Percentiles rank a stretch among this genome's conserved stretches.
These are phyloP conservation scores for Lapara coniferarum DNA, from an alignment of 2,888 invertebrate genomes.

Conservation along the genomic window DNA sequence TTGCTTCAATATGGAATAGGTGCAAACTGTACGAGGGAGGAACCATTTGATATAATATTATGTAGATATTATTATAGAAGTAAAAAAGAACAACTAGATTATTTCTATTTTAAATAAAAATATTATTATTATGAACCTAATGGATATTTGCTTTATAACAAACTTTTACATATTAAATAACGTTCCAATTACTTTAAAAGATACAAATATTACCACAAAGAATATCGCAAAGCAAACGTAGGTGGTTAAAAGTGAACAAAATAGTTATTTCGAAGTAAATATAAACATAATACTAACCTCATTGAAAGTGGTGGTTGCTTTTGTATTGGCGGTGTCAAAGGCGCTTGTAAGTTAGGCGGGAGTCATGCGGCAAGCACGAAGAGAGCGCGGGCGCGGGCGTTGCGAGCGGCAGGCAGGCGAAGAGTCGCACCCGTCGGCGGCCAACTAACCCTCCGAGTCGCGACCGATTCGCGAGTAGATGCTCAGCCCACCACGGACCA, in stretches of 20 bases:
- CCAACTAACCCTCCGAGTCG: constrained; percentile 41
- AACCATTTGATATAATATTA: background rate
- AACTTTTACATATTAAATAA: background rate
- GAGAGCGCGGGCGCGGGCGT: constrained; percentile 43
- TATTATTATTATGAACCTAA: background rate
- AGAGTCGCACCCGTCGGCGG: constrained; percentile 41
- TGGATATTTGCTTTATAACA: background rate
- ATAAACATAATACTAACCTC: constrained; percentile 53
- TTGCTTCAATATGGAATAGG: background rate
- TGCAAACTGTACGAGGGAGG: constrained; percentile 25
- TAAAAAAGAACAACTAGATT: background rate
- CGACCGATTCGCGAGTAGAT: constrained; percentile 40
- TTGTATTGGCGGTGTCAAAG: constrained; percentile 34
- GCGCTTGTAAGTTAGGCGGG: constrained; percentile 45
- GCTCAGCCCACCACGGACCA: constrained; percentile 32
- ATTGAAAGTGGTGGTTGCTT: constrained; percentile 52
- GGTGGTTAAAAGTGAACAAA: background rate
- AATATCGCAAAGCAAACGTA: constrained; percentile 12
- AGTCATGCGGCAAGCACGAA: constrained; percentile 46
- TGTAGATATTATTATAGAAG: background rate
- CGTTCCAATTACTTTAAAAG: background rate
- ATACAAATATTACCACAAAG: background rate
- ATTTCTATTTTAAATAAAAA: background rate
- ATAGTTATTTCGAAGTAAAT: background rate
- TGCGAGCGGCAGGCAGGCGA: constrained; percentile 41